phyloP scores from a whole-genome alignment of 1,140 invertebrate genomes.

The Drosophila arawakana region DNA sequence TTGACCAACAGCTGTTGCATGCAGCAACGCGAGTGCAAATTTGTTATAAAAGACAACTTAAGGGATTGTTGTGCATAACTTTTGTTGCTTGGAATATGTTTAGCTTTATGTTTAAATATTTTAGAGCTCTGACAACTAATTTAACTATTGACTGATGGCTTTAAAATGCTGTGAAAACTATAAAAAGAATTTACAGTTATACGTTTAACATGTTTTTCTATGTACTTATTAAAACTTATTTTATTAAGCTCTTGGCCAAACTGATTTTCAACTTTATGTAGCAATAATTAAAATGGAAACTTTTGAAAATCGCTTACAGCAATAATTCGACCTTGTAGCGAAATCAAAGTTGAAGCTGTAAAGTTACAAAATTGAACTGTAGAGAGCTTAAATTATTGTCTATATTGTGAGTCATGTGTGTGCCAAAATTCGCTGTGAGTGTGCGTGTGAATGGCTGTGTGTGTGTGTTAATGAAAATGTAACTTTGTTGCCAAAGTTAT shows the following conservation, averaged over 20 bases:
- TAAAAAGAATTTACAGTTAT: too few species aligned
- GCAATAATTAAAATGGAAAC: too few species aligned
- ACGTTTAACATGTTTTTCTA: too few species aligned
- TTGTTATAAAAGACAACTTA: conserved; percentile 12
- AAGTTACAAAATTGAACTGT: not conserved
- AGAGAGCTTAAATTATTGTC: not conserved
- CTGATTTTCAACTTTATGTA: too few species aligned
- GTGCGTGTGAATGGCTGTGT: conserved; percentile 12
- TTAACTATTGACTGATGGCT: too few species aligned
- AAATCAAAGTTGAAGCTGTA: not conserved
- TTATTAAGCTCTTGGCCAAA: too few species aligned
- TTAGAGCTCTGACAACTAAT: too few species aligned
- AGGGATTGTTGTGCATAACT: not conserved
- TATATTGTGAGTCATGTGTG: not conserved
- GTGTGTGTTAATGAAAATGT: conserved; percentile 40
- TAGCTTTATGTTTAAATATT: too few species aligned
- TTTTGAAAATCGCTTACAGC: not conserved
- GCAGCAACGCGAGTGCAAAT: not conserved
- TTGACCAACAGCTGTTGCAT: conserved; percentile 39
- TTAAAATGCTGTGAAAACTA: too few species aligned
- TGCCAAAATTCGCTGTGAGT: not conserved
- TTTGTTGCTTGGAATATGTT: not conserved
- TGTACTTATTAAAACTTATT: too few species aligned
- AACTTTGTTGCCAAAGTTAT: conserved; percentile 41
- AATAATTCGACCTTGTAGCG: not conserved